Percentiles rank a stretch among this genome's conserved stretches.
Conservation (phyloP, 2,888 invertebrate genomes). For the Anaspis maculata region DNA sequence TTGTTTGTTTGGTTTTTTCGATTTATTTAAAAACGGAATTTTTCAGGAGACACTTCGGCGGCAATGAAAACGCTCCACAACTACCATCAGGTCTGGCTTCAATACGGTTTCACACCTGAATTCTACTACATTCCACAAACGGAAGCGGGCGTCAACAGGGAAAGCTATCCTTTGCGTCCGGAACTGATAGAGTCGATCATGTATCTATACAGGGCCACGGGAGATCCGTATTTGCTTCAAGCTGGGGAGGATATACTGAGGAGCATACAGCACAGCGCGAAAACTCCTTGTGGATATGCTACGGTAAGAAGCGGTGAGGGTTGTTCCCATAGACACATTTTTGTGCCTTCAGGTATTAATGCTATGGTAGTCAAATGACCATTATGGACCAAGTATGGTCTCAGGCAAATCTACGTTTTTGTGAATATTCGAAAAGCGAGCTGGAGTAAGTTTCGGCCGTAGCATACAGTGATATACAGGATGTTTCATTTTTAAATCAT, state of each 20-base stretch:
- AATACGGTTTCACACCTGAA: constrained; percentile 97
- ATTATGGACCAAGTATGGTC: too few species aligned
- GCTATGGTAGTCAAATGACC: too few species aligned
- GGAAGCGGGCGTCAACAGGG: constrained; percentile 73
- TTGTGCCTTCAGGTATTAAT: too few species aligned
- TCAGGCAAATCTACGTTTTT: too few species aligned
- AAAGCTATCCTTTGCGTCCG: constrained; percentile 91
- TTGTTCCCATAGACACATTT: too few species aligned
- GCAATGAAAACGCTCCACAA: constrained; percentile 92
- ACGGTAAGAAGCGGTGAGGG: too few species aligned
- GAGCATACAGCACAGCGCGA: constrained; percentile 88
- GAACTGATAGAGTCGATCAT: constrained; percentile 95
- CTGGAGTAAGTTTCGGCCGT: too few species aligned
- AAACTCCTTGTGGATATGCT: constrained; percentile 94
- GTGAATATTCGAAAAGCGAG: too few species aligned
- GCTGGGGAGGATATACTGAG: constrained; percentile 90
- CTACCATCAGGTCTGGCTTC: constrained; percentile 94
- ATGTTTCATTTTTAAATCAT: too few species aligned
- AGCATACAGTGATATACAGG: too few species aligned
- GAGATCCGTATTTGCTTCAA: constrained; percentile 86
- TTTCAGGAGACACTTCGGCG: constrained; percentile 73
- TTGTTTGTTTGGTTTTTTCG: too few species aligned
- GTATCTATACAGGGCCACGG: constrained; percentile 90
- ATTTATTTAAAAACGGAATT: constrained; percentile 3
- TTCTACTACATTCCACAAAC: constrained; percentile 91